Evolutionary conservation across 2,888 invertebrate genomes (phyloP), one percentile per base, ranked within the genome.

Genomic region (Eupithecia subfuscata): DNA sequence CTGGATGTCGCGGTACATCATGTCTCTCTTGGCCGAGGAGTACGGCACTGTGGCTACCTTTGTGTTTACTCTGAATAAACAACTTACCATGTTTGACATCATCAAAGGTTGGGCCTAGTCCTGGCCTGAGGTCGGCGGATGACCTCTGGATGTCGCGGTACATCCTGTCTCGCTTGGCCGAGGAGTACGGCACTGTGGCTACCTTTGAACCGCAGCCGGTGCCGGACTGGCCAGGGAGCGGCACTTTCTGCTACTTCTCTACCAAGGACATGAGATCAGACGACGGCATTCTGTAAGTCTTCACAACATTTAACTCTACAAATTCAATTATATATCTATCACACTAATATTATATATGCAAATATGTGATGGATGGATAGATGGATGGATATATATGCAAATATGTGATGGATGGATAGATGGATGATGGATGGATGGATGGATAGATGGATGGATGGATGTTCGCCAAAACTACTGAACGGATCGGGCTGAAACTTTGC

Each of bases 101-200:
- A 67, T 78, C 34, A 69, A 74, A 98, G 95, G 97, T 99, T 11
- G 99, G 99, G 0, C 99, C 99, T 0, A 97, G 97, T 85, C 96
- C 97, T 76, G 98, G 98, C 0, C 97, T 98, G 79, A 95, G 95
- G 14, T 95, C 96, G 70, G 98, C 97, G 0, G 98, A 98, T 86
- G 97, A 98, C 85, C 92, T 98, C 63, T 98, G 98, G 98, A 96
- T 98, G 91, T 96, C 98, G 0, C 96, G 98, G 52, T 98, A 97
- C 90, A 95, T 98, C 73, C 92, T 98, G 74, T 96, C 98, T 80
- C 96, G 98, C 72, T 96, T 98, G 52, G 97, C 98, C 9, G 98
- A 98, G 90, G 98, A 98, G 86, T 98, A 97, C 87, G 98, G 98
- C 0, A 95, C 95, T 0, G 96, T 96, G 9, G 96, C 96, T 0